phyloP scores from a whole-genome alignment of 2,113 vertebrate genomes.

The Pelmatolapia mariae region DNA sequence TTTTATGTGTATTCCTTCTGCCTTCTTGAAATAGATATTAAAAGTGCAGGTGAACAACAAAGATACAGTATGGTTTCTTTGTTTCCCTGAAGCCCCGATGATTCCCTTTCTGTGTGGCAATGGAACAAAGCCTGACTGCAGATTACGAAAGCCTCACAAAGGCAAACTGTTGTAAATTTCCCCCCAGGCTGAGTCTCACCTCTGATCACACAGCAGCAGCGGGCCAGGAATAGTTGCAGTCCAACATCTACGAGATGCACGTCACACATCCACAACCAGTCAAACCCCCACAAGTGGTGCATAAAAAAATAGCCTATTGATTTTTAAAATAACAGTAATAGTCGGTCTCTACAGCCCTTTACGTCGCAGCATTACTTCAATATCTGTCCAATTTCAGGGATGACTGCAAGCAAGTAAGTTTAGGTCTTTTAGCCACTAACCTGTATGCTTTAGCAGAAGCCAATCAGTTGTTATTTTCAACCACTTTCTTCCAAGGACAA shows the following conservation, averaged over 20 bases:
- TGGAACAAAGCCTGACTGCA: constrained; percentile 28
- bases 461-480: constrained; percentile 26
- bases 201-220: constrained; percentile 11
- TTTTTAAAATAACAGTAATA: constrained; percentile 42
- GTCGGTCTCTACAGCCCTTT: neutral
- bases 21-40: constrained; percentile 10
- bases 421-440: constrained; percentile 29
- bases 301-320: constrained; percentile 28
- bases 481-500: neutral
- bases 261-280: neutral
- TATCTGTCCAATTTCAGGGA: constrained; percentile 48
- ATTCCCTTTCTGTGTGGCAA: neutral
- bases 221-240: constrained; percentile 7
- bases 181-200: constrained; percentile 26
- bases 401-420: constrained; percentile 13
- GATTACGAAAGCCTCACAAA: constrained; percentile 38
- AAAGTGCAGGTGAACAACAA: constrained; percentile 5
- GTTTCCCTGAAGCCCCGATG: neutral
- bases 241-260: neutral
- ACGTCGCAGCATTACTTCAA: neutral
- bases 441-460: neutral
- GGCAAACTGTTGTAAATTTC: constrained; percentile 31
- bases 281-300: neutral
- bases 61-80: neutral
- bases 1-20: neutral